Base-by-base conservation (phyloP, 2,113 vertebrate genomes). In the Clarias magur region DNA sequence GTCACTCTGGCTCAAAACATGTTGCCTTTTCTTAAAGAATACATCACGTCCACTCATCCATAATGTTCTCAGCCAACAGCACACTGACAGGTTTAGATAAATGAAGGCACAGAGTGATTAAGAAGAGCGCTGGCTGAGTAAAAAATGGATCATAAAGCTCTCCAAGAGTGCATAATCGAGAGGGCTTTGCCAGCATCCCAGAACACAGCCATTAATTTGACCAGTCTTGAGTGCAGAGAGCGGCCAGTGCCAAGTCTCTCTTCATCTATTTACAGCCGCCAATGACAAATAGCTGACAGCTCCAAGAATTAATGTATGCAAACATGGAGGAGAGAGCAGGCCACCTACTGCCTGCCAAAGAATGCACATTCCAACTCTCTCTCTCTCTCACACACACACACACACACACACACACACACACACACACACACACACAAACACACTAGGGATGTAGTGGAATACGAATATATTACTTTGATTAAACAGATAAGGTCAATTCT, bases 291-390 rank as follows among this genome's bases (percentile, higher is more conserved):
- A 76, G 70, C 85, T 72, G 85, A 86, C 79, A 82, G 72, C 83
- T 82, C 85, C 54, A 76, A 54, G 70, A 89, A 87, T 85, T 60
- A 88, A 88, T 80, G 84, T 72, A 83, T 86, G 86, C 80, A 89
- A 87, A 87, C 80, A 72, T 38, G 48, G 86, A 87, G 68, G 79
- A 85, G 83, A 85, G 70, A 84, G 80, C 85, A 84, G 78, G 72
- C 62, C 78, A 72, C 83, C 82, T 62, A 27, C 63, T 80, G 79
- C 82, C 68, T 60, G 72, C 89, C 86, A 88, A 88, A 76, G 80
- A 88, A 89, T 73, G 38, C 83, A 80, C 84, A 88, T 89, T 88
- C 86, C 80, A 88, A 63, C 30, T 48, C 34, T 21, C 86, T 80
- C 80, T n/a, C 82, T 73, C 27, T 23, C 88, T 30, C 27, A n/a